Percentiles rank a stretch among this genome's conserved stretches.
Evolutionary conservation across 2,797 vertebrate genomes (phyloP).

Genomic region (Lutjanus argentimaculatus): DNA sequence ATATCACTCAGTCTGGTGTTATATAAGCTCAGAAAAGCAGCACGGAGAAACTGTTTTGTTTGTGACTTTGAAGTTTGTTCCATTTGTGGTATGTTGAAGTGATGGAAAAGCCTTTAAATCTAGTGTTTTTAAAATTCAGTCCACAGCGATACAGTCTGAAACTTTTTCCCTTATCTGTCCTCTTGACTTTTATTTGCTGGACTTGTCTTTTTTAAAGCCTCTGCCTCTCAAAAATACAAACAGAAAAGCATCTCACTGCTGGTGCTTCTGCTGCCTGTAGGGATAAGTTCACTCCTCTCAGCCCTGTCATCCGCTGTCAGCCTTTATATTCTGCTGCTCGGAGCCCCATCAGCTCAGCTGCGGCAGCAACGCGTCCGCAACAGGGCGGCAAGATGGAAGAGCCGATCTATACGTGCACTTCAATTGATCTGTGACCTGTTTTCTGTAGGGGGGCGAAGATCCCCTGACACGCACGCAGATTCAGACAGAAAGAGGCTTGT

Average conservation of each 20-base stretch:
- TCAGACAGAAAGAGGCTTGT: not conserved
- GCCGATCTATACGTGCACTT: constrained; percentile 47
- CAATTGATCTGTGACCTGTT: constrained; percentile 53
- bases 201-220: constrained; percentile 4
- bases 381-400: constrained; percentile 51
- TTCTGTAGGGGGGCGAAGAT: not conserved
- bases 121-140: not conserved
- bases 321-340: constrained; percentile 40
- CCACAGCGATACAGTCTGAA: constrained; percentile 17
- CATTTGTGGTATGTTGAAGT: constrained; percentile 11
- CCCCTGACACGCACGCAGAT: constrained; percentile 5
- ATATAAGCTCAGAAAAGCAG: constrained; percentile 16
- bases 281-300: constrained; percentile 56
- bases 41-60: not conserved
- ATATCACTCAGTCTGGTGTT: constrained; percentile 16
- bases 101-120: not conserved
- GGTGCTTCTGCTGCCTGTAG: constrained; percentile 14
- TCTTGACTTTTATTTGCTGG: constrained; percentile 18
- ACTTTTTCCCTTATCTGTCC: not conserved
- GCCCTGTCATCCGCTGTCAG: constrained; percentile 58
- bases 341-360: constrained; percentile 42
- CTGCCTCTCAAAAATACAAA: constrained; percentile 7
- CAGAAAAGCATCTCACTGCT: constrained; percentile 17
- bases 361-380: constrained; percentile 62
- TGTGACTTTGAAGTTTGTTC: constrained; percentile 6